Evolutionary conservation across 1,140 invertebrate species (phyloP).

Genomic region (Bombus waltoni): DNA sequence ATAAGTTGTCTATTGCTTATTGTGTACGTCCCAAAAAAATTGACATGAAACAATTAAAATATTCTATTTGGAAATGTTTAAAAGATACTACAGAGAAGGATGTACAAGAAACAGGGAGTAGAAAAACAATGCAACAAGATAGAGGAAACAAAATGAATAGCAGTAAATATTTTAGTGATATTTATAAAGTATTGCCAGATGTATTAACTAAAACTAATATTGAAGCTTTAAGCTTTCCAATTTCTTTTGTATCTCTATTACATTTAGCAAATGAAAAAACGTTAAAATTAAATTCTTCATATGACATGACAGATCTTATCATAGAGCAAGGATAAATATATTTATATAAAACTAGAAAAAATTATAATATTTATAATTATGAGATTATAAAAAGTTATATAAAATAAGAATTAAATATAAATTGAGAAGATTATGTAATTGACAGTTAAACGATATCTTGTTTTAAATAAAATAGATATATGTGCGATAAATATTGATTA

Average conservation of each 20-base stretch:
- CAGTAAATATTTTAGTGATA: conserved; percentile 78
- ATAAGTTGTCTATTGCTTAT: conserved; percentile 88
- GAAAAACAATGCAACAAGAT: conserved; percentile 65
- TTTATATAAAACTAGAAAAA: background rate
- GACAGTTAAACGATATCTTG: background rate
- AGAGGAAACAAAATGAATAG: conserved; percentile 35
- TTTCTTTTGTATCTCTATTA: conserved; percentile 90
- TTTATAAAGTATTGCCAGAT: conserved; percentile 85
- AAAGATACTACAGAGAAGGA: conserved; percentile 62
- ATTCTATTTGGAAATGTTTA: conserved; percentile 86
- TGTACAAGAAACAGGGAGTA: conserved; percentile 63
- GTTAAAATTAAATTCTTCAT: conserved; percentile 59
- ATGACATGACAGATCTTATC: conserved; percentile 65
- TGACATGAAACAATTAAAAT: conserved; percentile 90
- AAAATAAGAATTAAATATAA: background rate
- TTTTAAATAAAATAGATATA: background rate
- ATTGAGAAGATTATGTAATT: background rate
- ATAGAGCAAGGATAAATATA: conserved; percentile 50
- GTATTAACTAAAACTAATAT: conserved; percentile 85
- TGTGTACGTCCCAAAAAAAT: conserved; percentile 90
- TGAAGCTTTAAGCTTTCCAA: conserved; percentile 88
- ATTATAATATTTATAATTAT: conserved; percentile 8
- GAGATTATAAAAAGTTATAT: too few species aligned
- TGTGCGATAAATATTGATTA: background rate
- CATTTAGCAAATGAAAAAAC: conserved; percentile 91